phyloP scores from a whole-genome alignment of 2,797 vertebrate genomes.

The Coregonus ussuriensis region DNA sequence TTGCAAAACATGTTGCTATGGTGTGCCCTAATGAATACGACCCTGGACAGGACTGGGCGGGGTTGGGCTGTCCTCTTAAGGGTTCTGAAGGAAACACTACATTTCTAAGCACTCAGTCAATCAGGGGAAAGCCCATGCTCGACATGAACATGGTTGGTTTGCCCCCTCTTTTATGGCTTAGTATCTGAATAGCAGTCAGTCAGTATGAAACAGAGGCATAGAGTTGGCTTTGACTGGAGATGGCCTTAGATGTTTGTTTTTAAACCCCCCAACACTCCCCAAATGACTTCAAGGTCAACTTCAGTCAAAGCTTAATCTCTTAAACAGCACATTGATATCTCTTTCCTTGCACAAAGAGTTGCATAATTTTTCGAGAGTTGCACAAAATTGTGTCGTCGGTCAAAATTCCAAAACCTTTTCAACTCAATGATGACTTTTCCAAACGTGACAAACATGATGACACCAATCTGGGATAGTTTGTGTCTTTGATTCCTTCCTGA shows the following conservation, averaged over 20 bases:
- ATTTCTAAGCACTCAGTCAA: constrained; percentile 71
- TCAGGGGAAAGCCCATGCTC: constrained; percentile 76
- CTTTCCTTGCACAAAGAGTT: constrained; percentile 65
- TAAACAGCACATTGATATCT: constrained; percentile 54
- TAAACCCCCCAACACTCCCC: not conserved
- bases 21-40: not conserved
- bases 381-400: constrained; percentile 38
- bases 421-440: constrained; percentile 60
- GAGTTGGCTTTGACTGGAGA: constrained; percentile 68
- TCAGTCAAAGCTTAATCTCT: constrained; percentile 67
- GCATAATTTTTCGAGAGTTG: constrained; percentile 33
- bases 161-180: constrained; percentile 80
- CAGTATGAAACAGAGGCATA: constrained; percentile 58
- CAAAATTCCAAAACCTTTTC: constrained; percentile 40
- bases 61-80: constrained; percentile 19
- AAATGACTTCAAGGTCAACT: constrained; percentile 60
- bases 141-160: constrained; percentile 73
- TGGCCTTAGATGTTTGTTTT: constrained; percentile 50
- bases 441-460: constrained; percentile 55
- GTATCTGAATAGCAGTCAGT: constrained; percentile 57
- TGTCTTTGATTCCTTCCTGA: constrained; percentile 74
- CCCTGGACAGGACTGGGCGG: not conserved
- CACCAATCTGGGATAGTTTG: constrained; percentile 64
- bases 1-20: not conserved
- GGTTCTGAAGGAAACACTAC: constrained; percentile 60